Conservation (phyloP, 2,797 vertebrate genomes). For the Macroramphosus scolopax region DNA sequence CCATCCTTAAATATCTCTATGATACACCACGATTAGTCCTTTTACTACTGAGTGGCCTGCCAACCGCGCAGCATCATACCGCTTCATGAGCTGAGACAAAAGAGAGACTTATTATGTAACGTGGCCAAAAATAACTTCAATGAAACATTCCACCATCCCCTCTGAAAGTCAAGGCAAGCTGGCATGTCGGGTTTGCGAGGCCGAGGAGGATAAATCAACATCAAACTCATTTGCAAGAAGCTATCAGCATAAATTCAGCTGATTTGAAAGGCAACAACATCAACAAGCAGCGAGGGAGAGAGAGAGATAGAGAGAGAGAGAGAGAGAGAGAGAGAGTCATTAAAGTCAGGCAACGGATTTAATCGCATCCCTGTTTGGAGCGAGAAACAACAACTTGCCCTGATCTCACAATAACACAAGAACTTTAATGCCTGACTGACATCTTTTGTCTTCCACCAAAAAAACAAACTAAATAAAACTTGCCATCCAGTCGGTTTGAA, state of each 20-base stretch:
- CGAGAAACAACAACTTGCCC: slow-evolving; percentile 8
- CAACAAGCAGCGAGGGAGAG: too few relatives aligned
- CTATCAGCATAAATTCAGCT: slow-evolving; percentile 32
- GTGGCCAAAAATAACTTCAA: slow-evolving; percentile 44
- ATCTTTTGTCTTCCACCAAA: too few relatives aligned
- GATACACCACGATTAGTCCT: slow-evolving; percentile 29
- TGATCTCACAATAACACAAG: background rate
- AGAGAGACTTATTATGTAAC: slow-evolving; percentile 52
- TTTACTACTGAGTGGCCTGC: slow-evolving; percentile 33
- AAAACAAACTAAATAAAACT: too few relatives aligned
- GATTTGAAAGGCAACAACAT: slow-evolving; percentile 42
- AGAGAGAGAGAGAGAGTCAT: slow-evolving; percentile 26
- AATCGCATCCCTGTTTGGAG: slow-evolving; percentile 15
- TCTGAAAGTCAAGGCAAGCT: slow-evolving; percentile 37
- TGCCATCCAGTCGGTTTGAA: too few relatives aligned
- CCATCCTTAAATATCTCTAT: slow-evolving; percentile 14
- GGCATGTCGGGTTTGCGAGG: slow-evolving; percentile 14
- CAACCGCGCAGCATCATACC: slow-evolving; percentile 26
- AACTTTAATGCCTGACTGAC: too few relatives aligned
- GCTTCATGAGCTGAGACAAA: slow-evolving; percentile 36
- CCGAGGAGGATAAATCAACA: slow-evolving; percentile 44
- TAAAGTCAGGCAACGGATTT: slow-evolving; percentile 26
- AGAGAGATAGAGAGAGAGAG: too few relatives aligned
- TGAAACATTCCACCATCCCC: slow-evolving; percentile 31
- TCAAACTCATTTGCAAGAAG: slow-evolving; percentile 47